phyloP scores from a whole-genome alignment of 2,888 invertebrate genomes.

The Aphrophora alni region DNA sequence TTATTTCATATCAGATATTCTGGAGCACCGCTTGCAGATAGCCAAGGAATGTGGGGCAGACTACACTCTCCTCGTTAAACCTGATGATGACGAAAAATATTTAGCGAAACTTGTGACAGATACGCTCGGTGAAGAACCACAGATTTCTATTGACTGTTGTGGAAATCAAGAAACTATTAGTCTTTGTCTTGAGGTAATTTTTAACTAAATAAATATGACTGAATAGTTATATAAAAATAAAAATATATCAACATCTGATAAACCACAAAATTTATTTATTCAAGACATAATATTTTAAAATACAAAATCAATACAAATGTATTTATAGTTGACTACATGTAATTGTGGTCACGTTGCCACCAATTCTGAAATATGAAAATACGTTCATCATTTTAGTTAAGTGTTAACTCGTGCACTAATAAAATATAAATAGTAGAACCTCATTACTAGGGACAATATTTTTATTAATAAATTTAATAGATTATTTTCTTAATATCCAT shows the following conservation, averaged over 20 bases:
- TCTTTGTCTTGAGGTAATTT: slow-evolving; percentile 75
- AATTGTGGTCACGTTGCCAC: too few species aligned
- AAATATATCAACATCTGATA: too few species aligned
- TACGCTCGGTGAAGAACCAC: slow-evolving; percentile 65
- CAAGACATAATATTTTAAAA: background rate
- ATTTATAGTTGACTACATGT: too few species aligned
- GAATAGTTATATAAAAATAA: background rate
- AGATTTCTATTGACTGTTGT: slow-evolving; percentile 84
- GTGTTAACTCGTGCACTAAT: too few species aligned
- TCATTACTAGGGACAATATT: too few species aligned
- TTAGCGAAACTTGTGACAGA: slow-evolving; percentile 64
- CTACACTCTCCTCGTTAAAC: slow-evolving; percentile 66
- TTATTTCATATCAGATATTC: slow-evolving; percentile 68
- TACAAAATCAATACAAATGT: too few species aligned
- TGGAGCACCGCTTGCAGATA: slow-evolving; percentile 70
- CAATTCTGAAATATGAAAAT: too few species aligned
- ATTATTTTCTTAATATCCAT: too few species aligned
- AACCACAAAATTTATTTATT: too few species aligned
- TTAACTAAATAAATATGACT: slow-evolving; percentile 38
- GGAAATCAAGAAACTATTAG: slow-evolving; percentile 82
- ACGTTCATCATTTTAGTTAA: too few species aligned
- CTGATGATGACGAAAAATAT: slow-evolving; percentile 64
- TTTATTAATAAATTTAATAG: too few species aligned
- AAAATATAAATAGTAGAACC: too few species aligned
- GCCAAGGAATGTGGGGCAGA: slow-evolving; percentile 82